Percentiles rank a stretch among this genome's conserved stretches.
Conservation (phyloP, 1,140 invertebrate genomes). For the Drosophila pachea region DNA sequence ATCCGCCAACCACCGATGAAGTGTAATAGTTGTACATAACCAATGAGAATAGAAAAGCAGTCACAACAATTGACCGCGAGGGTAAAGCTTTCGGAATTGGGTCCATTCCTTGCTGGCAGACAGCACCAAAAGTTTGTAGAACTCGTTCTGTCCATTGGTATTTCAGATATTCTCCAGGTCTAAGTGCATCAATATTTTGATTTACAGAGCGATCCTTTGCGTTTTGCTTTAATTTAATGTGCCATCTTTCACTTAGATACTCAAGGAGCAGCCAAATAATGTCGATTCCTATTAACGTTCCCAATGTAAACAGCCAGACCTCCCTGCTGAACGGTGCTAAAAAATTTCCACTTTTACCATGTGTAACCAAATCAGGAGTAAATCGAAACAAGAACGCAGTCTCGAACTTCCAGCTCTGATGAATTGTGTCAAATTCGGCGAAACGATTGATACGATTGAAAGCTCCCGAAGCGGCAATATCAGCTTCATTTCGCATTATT, state of each 20-base stretch:
- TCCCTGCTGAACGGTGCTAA: slow-evolving; percentile 60
- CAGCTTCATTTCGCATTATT: slow-evolving; percentile 68
- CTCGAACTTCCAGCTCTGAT: slow-evolving; percentile 76
- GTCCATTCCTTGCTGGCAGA: slow-evolving; percentile 71
- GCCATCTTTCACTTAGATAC: slow-evolving; percentile 24
- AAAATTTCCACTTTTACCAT: slow-evolving; percentile 66
- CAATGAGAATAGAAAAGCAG: slow-evolving; percentile 67
- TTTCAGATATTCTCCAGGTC: background rate
- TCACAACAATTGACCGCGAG: slow-evolving; percentile 60
- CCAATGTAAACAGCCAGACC: slow-evolving; percentile 58
- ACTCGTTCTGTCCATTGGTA: slow-evolving; percentile 41
- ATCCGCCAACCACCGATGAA: slow-evolving; percentile 73
- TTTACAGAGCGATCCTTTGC: background rate
- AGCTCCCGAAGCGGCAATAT: slow-evolving; percentile 67
- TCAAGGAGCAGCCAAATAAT: slow-evolving; percentile 58
- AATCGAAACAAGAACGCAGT: slow-evolving; percentile 69
- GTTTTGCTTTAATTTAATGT: background rate
- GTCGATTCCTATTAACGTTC: slow-evolving; percentile 40
- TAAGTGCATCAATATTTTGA: too few relatives aligned
- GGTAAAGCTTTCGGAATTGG: slow-evolving; percentile 52
- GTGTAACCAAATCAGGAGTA: slow-evolving; percentile 62
- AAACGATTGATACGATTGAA: slow-evolving; percentile 72
- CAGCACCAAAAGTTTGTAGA: slow-evolving; percentile 58
- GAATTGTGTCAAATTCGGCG: slow-evolving; percentile 71
- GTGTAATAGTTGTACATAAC: slow-evolving; percentile 77